Evolutionary conservation across 2,113 vertebrate species (phyloP), one percentile per base, ranked within the genome.

Genomic region (Lamprotornis superbus): DNA sequence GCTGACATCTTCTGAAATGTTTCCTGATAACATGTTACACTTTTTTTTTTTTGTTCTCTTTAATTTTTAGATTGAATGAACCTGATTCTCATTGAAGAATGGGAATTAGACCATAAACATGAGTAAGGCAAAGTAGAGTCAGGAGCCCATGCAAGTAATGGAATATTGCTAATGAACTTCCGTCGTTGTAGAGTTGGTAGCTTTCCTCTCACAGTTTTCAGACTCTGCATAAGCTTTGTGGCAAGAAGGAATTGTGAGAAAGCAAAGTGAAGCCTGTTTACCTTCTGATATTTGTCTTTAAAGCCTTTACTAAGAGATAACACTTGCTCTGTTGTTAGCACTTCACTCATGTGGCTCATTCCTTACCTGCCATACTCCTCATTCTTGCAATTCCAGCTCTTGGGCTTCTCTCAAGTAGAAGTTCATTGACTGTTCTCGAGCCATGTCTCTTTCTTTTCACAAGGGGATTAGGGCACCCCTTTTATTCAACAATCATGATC

Each of bases 141-240:
- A 67, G 76, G 24, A 50, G 44, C 42, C 47, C 7, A 1, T 50
- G 15, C 8, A 63, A 49, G 13, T 65, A 0, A 0, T 77, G 16
- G 47, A 76, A 46, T 76, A 69, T 10, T 86, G 55, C 30, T 80
- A 9, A 67, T 65, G 31, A 85, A 18, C 46, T 79, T 73, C 0
- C 0, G 39, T 63, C 0, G 0, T 55, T 46, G 27, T 19, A 11
- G n/a, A 73, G 25, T 46, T 16, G 10, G 12, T 57, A 83, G 30
- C 35, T 83, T 65, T 85, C 55, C 19, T 73, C 9, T 75, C 22
- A 22, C 2, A 2, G 5, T 70, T 76, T 93, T 59, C 31, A 65
- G 74, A 35, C 30, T 60, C 46, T 35, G 10, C 31, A 9, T 64
- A 69, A 64, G 28, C 19, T 81, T 90, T 20, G 49, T 4, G 9